Conservation (phyloP, 2,113 vertebrate genomes). For the Pseudopodoces humilis region DNA sequence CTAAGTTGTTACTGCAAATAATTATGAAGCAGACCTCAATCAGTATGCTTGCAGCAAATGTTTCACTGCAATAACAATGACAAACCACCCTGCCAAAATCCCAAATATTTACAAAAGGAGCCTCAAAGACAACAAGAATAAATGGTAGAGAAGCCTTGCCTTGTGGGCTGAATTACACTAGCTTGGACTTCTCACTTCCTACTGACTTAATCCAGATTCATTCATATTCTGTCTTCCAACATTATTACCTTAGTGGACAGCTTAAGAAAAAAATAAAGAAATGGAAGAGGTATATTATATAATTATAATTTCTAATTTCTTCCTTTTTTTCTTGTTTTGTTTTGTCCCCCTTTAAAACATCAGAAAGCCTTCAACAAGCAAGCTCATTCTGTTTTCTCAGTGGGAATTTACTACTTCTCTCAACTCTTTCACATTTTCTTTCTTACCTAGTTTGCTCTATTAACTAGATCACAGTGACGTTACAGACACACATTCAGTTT, state of each 20-base stretch:
- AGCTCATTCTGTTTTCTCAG: not conserved
- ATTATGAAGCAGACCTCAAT: constrained; percentile 17
- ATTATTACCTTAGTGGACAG: not conserved
- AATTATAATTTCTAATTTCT: not conserved
- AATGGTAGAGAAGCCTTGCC: constrained; percentile 8
- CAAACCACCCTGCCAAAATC: constrained; percentile 44
- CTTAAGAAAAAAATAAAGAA: not conserved
- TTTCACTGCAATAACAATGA: constrained; percentile 55
- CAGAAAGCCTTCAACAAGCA: not conserved
- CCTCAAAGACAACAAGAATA: constrained; percentile 36
- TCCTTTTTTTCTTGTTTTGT: not conserved
- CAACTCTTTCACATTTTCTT: not conserved
- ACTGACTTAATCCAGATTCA: not conserved
- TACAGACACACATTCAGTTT: not conserved
- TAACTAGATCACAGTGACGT: not conserved
- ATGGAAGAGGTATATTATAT: not conserved
- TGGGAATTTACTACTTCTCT: not conserved
- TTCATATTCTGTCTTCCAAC: not conserved
- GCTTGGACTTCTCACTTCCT: not conserved
- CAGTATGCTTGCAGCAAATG: constrained; percentile 20
- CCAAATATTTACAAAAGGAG: constrained; percentile 59
- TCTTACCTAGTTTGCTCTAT: not conserved
- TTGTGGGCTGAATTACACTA: not conserved
- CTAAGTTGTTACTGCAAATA: constrained; percentile 45
- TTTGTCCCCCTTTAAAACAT: not conserved